Conservation (phyloP, 2,888 invertebrate genomes). For the Cephus sareptanus region DNA sequence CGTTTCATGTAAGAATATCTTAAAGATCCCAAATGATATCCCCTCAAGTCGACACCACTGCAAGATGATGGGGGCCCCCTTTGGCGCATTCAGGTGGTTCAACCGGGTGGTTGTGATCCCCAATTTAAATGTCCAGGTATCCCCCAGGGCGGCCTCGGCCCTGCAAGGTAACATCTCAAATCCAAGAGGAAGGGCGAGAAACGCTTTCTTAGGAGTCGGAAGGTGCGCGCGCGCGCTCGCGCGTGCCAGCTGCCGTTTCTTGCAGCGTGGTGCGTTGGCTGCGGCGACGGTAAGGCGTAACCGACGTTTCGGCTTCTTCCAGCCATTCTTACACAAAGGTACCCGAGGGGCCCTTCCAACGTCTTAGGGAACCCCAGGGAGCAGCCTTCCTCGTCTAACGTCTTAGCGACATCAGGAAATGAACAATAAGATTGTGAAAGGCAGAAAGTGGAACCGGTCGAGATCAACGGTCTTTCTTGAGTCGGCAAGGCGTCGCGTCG, state of each 20-base stretch:
- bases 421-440: not conserved
- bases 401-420: constrained; percentile 38
- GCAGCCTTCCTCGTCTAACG: constrained; percentile 35
- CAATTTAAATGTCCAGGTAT: constrained; percentile 64
- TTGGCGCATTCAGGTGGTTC: constrained; percentile 60
- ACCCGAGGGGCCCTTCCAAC: constrained; percentile 44
- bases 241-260: not conserved
- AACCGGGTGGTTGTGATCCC: constrained; percentile 44
- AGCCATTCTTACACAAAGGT: constrained; percentile 46
- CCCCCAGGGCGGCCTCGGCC: constrained; percentile 32
- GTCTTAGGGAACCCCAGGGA: constrained; percentile 49
- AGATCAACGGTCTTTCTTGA: constrained; percentile 42
- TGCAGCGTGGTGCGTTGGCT: constrained; percentile 57
- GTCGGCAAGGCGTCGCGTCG: not conserved
- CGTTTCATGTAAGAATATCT: not conserved
- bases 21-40: not conserved
- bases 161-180: constrained; percentile 48
- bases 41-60: constrained; percentile 29
- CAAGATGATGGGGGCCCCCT: constrained; percentile 55
- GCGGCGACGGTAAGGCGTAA: constrained; percentile 64
- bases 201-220: constrained; percentile 40
- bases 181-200: constrained; percentile 30
- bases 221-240: constrained; percentile 47
- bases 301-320: constrained; percentile 65
- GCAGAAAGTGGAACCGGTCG: constrained; percentile 15